A percentile compares a stretch with the other conserved stretches of the same genome.
These are phyloP conservation scores for Gymnothorax javanicus DNA, from an alignment of 2,797 vertebrate species.

Conservation along the genomic window DNA sequence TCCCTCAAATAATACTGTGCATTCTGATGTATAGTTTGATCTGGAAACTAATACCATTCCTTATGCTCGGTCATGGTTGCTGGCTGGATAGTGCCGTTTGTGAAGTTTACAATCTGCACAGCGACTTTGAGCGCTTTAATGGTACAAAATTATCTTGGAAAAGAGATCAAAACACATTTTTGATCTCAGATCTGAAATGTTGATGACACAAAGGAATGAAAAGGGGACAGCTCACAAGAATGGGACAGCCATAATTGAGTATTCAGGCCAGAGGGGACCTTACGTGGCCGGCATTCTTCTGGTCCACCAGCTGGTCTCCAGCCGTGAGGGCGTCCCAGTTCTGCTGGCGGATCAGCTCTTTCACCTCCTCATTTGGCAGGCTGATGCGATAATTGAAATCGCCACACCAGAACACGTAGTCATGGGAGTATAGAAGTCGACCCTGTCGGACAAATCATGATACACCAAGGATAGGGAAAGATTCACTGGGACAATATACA, in stretches of 20 bases:
- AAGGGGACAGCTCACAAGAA: neutral
- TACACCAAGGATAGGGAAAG: neutral
- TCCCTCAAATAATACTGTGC: too few species aligned
- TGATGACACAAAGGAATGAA: neutral
- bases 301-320: conserved; percentile 93
- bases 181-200: too few species aligned
- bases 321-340: conserved; percentile 90
- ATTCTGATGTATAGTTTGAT: too few species aligned
- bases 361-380: conserved; percentile 95
- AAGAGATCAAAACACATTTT: too few species aligned
- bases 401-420: conserved; percentile 98
- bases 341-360: conserved; percentile 91
- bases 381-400: conserved; percentile 97
- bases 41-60: neutral
- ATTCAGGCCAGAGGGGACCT: neutral
- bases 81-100: too few species aligned
- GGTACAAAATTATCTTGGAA: too few species aligned
- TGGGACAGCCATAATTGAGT: too few species aligned
- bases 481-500: neutral
- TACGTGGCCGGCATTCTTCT: conserved; percentile 91
- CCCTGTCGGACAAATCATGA: conserved; percentile 70
- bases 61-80: too few species aligned
- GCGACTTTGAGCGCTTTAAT: too few species aligned
- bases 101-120: too few species aligned
- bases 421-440: conserved; percentile 92